Conservation (phyloP, 1,140 invertebrate species). For the Eumeta japonica region DNA sequence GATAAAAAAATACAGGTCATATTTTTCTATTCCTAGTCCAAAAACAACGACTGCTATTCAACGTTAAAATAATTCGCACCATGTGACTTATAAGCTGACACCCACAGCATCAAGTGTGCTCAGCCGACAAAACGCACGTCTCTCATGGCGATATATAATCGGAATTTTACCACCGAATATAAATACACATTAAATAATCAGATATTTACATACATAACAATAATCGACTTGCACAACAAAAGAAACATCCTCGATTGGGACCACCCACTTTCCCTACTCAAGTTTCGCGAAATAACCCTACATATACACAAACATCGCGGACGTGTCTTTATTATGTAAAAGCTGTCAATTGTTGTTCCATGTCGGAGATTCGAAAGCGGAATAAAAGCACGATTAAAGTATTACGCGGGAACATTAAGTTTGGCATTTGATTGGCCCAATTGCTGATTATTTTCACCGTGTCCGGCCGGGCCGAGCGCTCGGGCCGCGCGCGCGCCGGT, state of each 20-base stretch:
- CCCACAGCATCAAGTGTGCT: too few relatives aligned
- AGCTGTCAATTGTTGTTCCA: background rate
- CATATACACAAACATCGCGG: conserved; percentile 3
- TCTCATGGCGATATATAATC: too few relatives aligned
- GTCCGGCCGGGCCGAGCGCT: conserved; percentile 23
- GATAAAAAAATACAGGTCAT: background rate
- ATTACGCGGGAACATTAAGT: conserved; percentile 17
- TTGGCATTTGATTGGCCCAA: conserved; percentile 54
- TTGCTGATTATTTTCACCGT: conserved; percentile 55
- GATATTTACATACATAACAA: background rate
- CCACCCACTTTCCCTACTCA: too few relatives aligned
- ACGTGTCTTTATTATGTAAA: too few relatives aligned
- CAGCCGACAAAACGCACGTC: too few relatives aligned
- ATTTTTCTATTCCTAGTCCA: conserved; percentile 1
- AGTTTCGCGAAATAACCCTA: background rate
- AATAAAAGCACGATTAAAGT: conserved; percentile 14
- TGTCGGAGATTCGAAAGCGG: conserved; percentile 1
- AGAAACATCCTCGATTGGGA: background rate
- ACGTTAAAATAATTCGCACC: too few relatives aligned
- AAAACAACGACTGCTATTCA: too few relatives aligned
- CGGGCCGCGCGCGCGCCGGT: conserved; percentile 45
- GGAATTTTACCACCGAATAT: too few relatives aligned
- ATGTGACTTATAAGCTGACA: too few relatives aligned
- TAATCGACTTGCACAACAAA: background rate
- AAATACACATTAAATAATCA: too few relatives aligned